Conservation (phyloP, 2,113 vertebrate species). For the Anolis carolinensis region DNA sequence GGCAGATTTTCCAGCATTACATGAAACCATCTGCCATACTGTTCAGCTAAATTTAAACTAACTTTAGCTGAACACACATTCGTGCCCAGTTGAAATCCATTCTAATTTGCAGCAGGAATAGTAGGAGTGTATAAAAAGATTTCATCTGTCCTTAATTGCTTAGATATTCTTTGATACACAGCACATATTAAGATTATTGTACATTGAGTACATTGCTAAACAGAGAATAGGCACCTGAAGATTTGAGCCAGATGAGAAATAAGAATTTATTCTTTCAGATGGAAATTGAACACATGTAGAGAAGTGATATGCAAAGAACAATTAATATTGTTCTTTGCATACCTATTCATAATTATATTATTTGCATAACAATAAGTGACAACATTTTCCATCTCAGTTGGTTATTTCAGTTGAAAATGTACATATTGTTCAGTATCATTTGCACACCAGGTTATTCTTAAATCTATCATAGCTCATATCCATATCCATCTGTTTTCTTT, state of each 20-base stretch:
- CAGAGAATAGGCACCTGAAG: background rate
- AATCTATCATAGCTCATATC: background rate
- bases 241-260: background rate
- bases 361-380: background rate
- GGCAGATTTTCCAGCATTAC: background rate
- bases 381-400: background rate
- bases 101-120: constrained; percentile 11
- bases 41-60: constrained; percentile 18
- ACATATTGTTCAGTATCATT: background rate
- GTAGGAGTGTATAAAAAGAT: background rate
- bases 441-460: background rate
- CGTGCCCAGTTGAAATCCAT: background rate
- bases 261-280: background rate
- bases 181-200: background rate
- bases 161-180: background rate
- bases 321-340: background rate
- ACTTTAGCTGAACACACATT: constrained; percentile 4
- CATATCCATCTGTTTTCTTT: background rate
- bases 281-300: background rate
- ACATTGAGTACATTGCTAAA: background rate
- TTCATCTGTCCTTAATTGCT: background rate
- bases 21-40: background rate
- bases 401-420: background rate
- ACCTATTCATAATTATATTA: too few species aligned
- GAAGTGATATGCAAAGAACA: background rate